Evolutionary conservation across 2,888 invertebrate species (phyloP).

Genomic region (Myopa testacea): DNA sequence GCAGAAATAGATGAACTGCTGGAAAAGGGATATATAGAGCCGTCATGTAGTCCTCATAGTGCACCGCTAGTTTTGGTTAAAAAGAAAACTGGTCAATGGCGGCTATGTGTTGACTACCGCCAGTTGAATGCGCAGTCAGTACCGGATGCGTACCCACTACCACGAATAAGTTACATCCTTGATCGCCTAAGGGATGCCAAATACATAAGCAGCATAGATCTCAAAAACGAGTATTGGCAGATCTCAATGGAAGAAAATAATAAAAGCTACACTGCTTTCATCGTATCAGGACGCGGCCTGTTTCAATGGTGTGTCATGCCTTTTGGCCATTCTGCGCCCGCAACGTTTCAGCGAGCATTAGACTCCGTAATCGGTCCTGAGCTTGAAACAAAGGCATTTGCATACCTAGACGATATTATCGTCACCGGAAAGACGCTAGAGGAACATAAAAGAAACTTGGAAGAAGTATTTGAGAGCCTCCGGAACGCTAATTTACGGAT

Average conservation of each 20-base stretch:
- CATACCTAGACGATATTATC: neutral
- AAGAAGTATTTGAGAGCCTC: neutral
- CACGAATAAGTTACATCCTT: neutral
- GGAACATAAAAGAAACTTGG: neutral
- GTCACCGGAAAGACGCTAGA: neutral
- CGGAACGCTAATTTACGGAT: neutral
- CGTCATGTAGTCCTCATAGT: slow-evolving; percentile 27
- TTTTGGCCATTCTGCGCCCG: neutral
- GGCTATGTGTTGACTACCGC: no score
- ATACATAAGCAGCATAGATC: slow-evolving; percentile 8
- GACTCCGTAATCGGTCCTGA: neutral
- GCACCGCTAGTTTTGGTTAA: no score
- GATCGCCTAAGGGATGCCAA: neutral
- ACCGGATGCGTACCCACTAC: slow-evolving; percentile 15
- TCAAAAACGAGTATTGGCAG: slow-evolving; percentile 13
- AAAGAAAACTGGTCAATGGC: no score
- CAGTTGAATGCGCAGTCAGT: no score
- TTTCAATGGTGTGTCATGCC: slow-evolving; percentile 11
- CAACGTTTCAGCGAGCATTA: neutral
- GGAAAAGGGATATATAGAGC: slow-evolving; percentile 8
- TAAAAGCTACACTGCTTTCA: slow-evolving; percentile 16
- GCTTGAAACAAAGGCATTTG: neutral
- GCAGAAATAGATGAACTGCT: slow-evolving; percentile 21
- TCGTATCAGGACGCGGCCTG: neutral
- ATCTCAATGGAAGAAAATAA: neutral